Base-by-base conservation (phyloP, 2,888 invertebrate genomes). In the Lysandra bellargus region DNA sequence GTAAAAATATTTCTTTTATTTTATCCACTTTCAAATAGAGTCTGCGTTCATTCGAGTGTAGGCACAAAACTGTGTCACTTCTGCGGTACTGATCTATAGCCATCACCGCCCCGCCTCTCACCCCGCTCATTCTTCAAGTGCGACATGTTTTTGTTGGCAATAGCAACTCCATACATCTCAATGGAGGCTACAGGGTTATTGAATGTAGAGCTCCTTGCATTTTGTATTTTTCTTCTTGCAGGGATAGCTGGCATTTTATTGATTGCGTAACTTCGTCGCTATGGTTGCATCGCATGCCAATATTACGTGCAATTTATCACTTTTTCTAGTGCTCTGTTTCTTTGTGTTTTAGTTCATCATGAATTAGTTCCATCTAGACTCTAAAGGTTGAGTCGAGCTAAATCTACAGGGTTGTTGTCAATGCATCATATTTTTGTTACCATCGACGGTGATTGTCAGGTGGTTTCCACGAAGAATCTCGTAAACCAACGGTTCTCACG, bases 401-500 rank as follows among this genome's bases (percentile, higher is more conserved):
- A 17, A 17, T 17, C 17, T 57, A 64, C 30, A 64, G 9, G 7
- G 7, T 12, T 30, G 30, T 23, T 64, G 7, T 64, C 64, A 1
- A 23, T n/a, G 61, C 61, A 64, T 30, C 17, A 17, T 64, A 30
- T 64, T 64, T 64, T 64, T 64, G 30, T 64, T 30, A 7, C 0
- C 4, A 12, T 64, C 64, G 30, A 64, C 30, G 12, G 64, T 30
- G 23, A 64, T 64, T 30, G 64, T 64, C 64, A 30, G 23, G 9
- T 12, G 64, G 30, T 64, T 64, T 64, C 64, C 64, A 30, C 64
- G 64, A 7, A 7, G 64, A 12, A 7, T 53, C 57, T 17, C 53
- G 30, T 33, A 12, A 57, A 37, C 57, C 37, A 30, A 33, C 57
- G 76, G 57, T 76, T 76, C 76, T 57, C 76, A 57, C 76, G 76